Evolutionary conservation across 2,797 vertebrate genomes (phyloP), one percentile per base, ranked within the genome.

Genomic region (Acanthis flammea): DNA sequence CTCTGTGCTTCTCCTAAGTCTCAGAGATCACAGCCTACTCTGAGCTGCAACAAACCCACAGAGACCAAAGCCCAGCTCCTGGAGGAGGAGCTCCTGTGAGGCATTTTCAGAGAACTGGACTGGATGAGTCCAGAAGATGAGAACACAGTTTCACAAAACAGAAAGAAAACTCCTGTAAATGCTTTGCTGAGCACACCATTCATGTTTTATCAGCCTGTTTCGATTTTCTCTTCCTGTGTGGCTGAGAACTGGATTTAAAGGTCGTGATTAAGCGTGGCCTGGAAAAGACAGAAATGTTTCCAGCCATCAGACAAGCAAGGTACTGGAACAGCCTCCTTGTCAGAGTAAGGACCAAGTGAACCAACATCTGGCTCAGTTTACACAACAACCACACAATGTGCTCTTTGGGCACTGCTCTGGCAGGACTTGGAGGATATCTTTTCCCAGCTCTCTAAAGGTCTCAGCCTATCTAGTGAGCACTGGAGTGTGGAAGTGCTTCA

Each of bases 1-100:
- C 8, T 80, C 19, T 45, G 31, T 8, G 48, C 37, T 47, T 19
- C 45, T 31, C 37, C 33, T 16, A 14, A 0, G 0, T 21, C 39
- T 39, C 37, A 63, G 63, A 70, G 71, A 57, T 5, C 44, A 51
- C 71, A 57, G 28, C 60, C 45, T 27, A 5, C 3, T 61, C 35
- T 22, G n/a, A 62, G 57, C 21, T 39, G 37, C 50, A 57, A 39
- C 0, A 0, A 55, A 23, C n/a, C 57, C 37, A 39, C 28, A 33
- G 19, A n/a, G 50, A 57, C 6, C 44, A 70, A 70, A 76, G 50
- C 24, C 57, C 28, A 63, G 0, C 65, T 63, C n/a, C 37, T 1
- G 21, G 57, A 73, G 51, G 42, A 70, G 6, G 12, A 55, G 35
- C 0, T 67, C 33, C 66, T 60, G 8, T 4, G n/a, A 72, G 33